Evolutionary conservation across 1,140 invertebrate genomes (phyloP), one percentile per base, ranked within the genome.

Genomic region (Euborellia annulipes): DNA sequence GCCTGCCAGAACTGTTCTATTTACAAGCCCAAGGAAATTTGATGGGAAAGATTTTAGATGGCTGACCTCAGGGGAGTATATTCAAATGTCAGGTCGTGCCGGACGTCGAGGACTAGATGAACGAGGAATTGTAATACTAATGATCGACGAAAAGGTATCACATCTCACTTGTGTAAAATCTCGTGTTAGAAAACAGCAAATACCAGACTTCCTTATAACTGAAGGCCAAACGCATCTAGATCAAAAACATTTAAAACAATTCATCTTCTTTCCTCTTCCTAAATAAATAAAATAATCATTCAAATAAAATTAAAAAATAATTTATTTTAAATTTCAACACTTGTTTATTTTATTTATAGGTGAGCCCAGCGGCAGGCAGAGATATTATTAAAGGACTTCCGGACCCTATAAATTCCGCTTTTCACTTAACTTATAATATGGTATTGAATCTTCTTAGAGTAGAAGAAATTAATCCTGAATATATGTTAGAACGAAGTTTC

Each of bases 361-460:
- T 99, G 48, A 87, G 81, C 37, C 85, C 89, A 0, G 71, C 75
- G 11, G 75, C 82, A 16, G 88, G 85, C 2, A 77, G 90, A 58
- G 75, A 80, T 37, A 83, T 98, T 51, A 75, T 98, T 1, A 88
- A 94, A 65, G 94, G 95, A 34, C 76, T 78, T 57, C 78, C 94
- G 0, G 95, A 99, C 69, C 84, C 92, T 0, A 83, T 99, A 21
- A 98, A 99, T 64, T 97, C 92, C 1, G 94, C 95, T 0, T 99
- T 99, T 66, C 94, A 98, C 66, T 69, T 99, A 38, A 98, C 95
- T 0, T 99, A 99, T 61, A 99, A 98, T 61, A 99, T 99, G 96
- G 91, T 99, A 8, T 65, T 98, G 7, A 98, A 98, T 73, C 68
- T 98, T 48, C 64, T 98, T 30, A 64, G 82, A 59, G 96, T 99